These are phyloP conservation scores for Turdus rufiventris DNA, from an alignment of 2,113 vertebrate species.

Conservation along the genomic window DNA sequence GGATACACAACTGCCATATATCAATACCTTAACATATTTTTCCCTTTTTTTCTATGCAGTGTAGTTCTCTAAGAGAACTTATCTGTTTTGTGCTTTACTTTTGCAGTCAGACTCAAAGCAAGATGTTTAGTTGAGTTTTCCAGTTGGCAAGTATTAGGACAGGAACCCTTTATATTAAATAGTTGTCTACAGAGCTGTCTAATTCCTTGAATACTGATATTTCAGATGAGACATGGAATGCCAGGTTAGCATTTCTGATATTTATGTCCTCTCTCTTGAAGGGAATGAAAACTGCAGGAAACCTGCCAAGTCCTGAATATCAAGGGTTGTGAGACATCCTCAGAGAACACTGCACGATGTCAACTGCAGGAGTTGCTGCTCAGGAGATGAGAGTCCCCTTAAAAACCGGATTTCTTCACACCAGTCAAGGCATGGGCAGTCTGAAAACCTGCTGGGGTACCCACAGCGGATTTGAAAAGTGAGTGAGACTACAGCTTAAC, in stretches of 20 bases:
- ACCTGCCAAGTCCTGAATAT: neutral
- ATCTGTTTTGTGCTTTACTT: neutral
- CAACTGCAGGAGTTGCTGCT: conserved; percentile 88
- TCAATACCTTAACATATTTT: neutral
- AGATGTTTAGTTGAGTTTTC: neutral
- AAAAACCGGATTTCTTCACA: conserved; percentile 83
- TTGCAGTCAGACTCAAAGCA: neutral
- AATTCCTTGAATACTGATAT: neutral
- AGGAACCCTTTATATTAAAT: neutral
- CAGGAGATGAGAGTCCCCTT: conserved; percentile 87
- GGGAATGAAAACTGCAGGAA: conserved; percentile 65
- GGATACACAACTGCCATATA: neutral
- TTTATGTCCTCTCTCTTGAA: conserved; percentile 17
- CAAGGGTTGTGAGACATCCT: neutral
- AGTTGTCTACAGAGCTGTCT: neutral
- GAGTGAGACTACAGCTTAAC: conserved; percentile 56
- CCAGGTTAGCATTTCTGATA: neutral
- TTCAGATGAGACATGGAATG: neutral
- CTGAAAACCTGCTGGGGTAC: conserved; percentile 83
- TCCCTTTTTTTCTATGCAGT: neutral
- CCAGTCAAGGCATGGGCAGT: conserved; percentile 82
- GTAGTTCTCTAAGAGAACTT: neutral
- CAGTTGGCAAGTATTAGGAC: neutral
- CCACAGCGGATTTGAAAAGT: conserved; percentile 81
- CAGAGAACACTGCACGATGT: conserved; percentile 76